phyloP scores from a whole-genome alignment of 2,797 vertebrate genomes.

The Nyctibius grandis region DNA sequence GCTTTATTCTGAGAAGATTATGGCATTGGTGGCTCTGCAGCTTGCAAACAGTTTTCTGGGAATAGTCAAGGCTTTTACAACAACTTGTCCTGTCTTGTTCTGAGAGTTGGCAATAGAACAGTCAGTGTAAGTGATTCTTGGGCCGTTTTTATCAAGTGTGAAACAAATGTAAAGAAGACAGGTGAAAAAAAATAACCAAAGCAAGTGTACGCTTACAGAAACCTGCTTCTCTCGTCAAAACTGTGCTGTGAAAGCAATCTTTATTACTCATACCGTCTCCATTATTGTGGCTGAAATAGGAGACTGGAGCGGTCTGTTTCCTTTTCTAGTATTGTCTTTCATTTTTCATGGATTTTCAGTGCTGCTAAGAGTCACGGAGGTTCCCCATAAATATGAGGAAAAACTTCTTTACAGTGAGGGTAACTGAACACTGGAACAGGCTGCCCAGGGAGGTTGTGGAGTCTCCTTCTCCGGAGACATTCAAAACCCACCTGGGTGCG shows the following conservation, averaged over 20 bases:
- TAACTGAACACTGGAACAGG: too few species aligned
- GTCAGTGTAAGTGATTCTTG: not conserved
- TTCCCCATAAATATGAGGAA: too few species aligned
- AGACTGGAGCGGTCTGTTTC: not conserved
- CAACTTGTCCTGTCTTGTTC: slow-evolving; percentile 67
- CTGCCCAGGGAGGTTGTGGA: too few species aligned
- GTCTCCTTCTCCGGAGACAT: too few species aligned
- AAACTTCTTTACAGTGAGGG: too few species aligned
- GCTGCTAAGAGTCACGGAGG: not conserved
- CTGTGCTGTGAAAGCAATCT: not conserved
- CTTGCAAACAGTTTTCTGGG: slow-evolving; percentile 36
- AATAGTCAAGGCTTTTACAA: slow-evolving; percentile 38
- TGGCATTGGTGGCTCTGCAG: slow-evolving; percentile 9
- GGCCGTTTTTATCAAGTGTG: slow-evolving; percentile 11
- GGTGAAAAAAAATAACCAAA: not conserved
- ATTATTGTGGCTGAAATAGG: not conserved
- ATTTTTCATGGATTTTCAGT: not conserved
- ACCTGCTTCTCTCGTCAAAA: not conserved
- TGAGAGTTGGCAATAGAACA: slow-evolving; percentile 32
- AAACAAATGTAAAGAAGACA: slow-evolving; percentile 30
- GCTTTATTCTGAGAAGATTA: slow-evolving; percentile 42
- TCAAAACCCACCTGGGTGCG: too few species aligned
- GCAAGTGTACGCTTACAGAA: not conserved
- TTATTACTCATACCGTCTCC: not conserved
- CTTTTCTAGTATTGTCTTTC: not conserved